Percentiles rank a stretch among this genome's conserved stretches.
These are phyloP conservation scores for Dendrophyllia cribrosa DNA, from an alignment of 64 coral and sea anemone species.

Conservation along the genomic window DNA sequence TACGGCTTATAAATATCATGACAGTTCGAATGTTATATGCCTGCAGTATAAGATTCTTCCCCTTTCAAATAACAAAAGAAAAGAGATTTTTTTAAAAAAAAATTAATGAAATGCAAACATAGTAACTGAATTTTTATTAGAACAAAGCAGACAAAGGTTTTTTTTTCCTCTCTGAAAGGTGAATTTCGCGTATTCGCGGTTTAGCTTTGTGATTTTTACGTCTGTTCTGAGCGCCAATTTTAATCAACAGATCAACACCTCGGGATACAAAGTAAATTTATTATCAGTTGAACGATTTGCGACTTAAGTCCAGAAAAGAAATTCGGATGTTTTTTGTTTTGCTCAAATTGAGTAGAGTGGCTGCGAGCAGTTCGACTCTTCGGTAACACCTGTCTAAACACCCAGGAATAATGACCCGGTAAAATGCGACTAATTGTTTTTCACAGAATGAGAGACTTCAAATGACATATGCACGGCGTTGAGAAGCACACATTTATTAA, in stretches of 20 bases:
- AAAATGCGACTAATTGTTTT: background rate
- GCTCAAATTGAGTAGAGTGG: background rate
- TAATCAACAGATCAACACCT: background rate
- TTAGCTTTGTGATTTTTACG: background rate
- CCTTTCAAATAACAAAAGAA: background rate
- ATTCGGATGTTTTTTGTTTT: background rate
- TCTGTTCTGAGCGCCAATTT: background rate
- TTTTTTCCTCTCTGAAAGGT: background rate
- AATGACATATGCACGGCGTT: background rate
- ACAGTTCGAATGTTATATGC: background rate
- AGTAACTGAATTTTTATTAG: background rate
- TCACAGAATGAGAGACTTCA: background rate
- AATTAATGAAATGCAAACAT: background rate
- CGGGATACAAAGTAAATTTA: background rate
- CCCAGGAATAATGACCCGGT: background rate
- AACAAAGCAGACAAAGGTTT: background rate
- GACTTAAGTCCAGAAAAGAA: background rate
- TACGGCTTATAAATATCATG: background rate
- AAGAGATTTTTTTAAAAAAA: background rate
- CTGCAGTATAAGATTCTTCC: background rate
- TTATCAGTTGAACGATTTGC: background rate
- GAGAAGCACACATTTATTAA: background rate
- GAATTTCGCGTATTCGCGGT: background rate
- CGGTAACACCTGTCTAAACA: constrained; percentile 1
- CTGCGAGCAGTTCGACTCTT: background rate